Evolutionary conservation across 2,888 invertebrate species (phyloP).

Genomic region (Norana najaformis): DNA sequence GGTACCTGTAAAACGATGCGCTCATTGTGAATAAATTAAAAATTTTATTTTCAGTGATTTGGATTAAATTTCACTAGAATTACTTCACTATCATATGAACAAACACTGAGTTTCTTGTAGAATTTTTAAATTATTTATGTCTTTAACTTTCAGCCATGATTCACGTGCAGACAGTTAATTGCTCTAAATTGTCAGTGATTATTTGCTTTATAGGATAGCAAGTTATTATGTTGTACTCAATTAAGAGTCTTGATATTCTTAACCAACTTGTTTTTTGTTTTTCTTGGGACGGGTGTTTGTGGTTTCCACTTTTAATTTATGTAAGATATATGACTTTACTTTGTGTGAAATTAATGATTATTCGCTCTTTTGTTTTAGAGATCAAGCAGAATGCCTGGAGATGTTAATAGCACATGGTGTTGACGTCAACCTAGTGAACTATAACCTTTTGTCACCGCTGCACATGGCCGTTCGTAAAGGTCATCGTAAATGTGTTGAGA

Average conservation of each 20-base stretch:
- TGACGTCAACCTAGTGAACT: background rate
- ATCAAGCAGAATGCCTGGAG: background rate
- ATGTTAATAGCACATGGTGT: background rate
- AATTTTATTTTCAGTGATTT: background rate
- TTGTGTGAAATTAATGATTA: background rate
- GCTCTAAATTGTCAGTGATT: background rate
- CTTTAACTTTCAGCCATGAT: background rate
- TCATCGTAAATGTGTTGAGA: background rate
- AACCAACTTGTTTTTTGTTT: no score
- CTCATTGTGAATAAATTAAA: background rate
- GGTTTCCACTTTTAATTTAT: background rate
- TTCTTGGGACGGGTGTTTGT: background rate
- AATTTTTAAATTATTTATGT: background rate
- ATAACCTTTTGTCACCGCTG: background rate
- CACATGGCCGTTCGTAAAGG: constrained; percentile 19
- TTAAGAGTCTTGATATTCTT: no score
- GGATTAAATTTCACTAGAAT: no score
- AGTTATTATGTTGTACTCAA: background rate
- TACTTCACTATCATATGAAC: no score
- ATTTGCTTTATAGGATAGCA: background rate
- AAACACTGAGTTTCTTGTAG: background rate
- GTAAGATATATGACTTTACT: background rate
- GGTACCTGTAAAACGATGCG: background rate
- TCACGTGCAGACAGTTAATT: background rate
- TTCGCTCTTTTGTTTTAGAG: background rate